Conservation (phyloP, 2,113 vertebrate species). For the Pimephales promelas region DNA sequence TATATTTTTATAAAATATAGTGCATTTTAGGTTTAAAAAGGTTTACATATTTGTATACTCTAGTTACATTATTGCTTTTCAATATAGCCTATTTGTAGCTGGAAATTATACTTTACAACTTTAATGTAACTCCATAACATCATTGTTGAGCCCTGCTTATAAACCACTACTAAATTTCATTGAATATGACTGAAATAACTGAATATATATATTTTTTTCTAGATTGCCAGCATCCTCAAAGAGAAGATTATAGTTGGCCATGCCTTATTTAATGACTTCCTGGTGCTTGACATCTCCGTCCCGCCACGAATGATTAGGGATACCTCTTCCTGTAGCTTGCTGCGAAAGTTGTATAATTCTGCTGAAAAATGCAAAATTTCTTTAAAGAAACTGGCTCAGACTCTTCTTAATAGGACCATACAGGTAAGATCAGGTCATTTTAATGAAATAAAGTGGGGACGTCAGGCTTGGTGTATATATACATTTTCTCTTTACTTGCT, state of each 20-base stretch:
- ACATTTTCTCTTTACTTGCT: neutral
- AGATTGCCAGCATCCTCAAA: conserved; percentile 86
- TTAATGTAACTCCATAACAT: too few relatives aligned
- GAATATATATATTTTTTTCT: too few relatives aligned
- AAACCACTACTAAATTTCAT: neutral
- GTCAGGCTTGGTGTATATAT: neutral
- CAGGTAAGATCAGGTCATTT: conserved; percentile 77
- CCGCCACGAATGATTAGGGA: conserved; percentile 84
- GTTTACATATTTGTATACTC: too few relatives aligned
- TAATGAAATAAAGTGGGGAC: neutral
- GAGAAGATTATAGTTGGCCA: conserved; percentile 92
- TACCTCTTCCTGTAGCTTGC: conserved; percentile 73
- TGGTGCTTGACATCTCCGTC: conserved; percentile 79
- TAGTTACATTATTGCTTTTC: too few relatives aligned
- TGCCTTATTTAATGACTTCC: conserved; percentile 88
- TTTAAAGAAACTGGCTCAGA: conserved; percentile 80
- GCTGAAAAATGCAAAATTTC: conserved; percentile 65
- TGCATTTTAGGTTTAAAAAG: too few relatives aligned
- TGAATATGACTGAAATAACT: neutral
- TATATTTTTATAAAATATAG: too few relatives aligned
- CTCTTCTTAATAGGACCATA: conserved; percentile 85
- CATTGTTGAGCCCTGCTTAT: neutral
- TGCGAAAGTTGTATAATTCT: conserved; percentile 74
- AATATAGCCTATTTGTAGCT: too few relatives aligned
- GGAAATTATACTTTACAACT: too few relatives aligned